Conservation (phyloP, 2,113 vertebrate species). For the Halichoeres trimaculatus region DNA sequence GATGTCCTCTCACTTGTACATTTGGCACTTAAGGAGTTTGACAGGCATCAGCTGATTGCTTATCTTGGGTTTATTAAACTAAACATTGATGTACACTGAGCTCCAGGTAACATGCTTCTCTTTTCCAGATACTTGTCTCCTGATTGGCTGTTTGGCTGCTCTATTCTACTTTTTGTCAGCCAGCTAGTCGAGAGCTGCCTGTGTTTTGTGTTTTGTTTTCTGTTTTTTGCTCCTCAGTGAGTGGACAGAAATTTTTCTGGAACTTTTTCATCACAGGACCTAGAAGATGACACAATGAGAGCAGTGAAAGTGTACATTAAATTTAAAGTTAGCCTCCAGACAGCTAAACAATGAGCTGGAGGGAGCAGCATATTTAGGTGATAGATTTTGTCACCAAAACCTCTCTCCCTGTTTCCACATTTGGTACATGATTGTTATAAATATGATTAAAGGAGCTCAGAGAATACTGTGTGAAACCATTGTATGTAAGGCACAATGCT, state of each 20-base stretch:
- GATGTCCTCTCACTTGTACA: too few relatives aligned
- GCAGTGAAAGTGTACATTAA: not conserved
- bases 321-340: not conserved
- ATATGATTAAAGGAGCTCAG: not conserved
- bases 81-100: not conserved
- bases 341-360: not conserved
- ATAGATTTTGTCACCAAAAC: not conserved
- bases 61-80: too few relatives aligned
- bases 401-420: not conserved
- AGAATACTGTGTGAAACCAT: not conserved
- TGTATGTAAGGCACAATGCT: not conserved
- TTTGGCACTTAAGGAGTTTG: too few relatives aligned
- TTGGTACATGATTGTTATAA: not conserved
- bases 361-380: not conserved
- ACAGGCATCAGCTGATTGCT: too few relatives aligned
- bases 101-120: not conserved
- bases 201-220: too few relatives aligned
- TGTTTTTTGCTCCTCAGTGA: not conserved
- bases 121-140: not conserved
- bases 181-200: not conserved
- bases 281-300: not conserved
- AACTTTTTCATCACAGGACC: not conserved
- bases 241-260: not conserved
- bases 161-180: not conserved
- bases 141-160: not conserved